Conservation (phyloP, 2,113 vertebrate genomes). For the Upupa epops region DNA sequence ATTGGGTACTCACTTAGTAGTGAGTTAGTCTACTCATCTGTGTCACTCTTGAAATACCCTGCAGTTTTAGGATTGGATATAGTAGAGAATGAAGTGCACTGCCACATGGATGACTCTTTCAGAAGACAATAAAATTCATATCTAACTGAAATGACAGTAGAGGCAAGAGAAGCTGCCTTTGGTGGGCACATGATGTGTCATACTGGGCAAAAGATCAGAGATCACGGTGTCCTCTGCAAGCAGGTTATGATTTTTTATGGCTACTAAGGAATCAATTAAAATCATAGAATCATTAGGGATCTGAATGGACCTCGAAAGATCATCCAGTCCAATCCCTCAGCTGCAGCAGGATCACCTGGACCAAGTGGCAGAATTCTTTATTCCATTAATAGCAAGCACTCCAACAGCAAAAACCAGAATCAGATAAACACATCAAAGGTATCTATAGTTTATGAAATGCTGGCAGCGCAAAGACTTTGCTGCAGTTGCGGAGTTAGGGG, state of each 20-base stretch:
- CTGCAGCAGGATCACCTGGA: too few species aligned
- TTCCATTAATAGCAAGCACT: neutral
- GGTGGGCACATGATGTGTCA: neutral
- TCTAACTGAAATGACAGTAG: neutral
- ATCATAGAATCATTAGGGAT: too few species aligned
- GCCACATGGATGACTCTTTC: neutral
- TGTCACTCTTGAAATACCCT: neutral
- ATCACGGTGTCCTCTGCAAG: neutral
- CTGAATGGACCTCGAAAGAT: too few species aligned
- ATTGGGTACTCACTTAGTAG: neutral
- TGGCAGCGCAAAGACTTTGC: neutral
- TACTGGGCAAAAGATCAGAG: neutral
- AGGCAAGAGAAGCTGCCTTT: neutral
- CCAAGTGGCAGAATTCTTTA: too few species aligned
- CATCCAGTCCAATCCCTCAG: too few species aligned
- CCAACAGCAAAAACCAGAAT: neutral
- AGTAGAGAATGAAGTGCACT: neutral
- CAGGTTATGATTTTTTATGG: neutral
- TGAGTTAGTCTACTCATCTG: neutral
- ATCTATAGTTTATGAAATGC: neutral
- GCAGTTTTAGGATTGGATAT: accelerated
- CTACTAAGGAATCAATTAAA: neutral
- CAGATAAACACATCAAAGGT: neutral
- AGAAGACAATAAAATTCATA: neutral
- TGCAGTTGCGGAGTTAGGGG: neutral